These are phyloP conservation scores for Acanthisitta chloris DNA, from an alignment of 2,113 vertebrate genomes.

Conservation along the genomic window DNA sequence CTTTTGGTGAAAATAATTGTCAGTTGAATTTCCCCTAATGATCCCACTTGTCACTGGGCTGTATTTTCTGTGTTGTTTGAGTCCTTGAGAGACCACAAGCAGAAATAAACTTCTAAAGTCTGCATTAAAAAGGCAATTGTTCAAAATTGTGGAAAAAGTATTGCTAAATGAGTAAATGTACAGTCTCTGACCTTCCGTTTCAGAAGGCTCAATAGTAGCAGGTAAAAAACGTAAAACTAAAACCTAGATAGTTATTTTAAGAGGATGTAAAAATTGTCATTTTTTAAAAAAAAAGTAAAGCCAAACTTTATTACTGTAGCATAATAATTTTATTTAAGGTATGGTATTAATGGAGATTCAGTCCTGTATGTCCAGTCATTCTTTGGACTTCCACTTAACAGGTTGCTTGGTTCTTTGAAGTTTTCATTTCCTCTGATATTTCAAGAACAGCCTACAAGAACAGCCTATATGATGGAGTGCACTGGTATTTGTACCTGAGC, in stretches of 20 bases:
- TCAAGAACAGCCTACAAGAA: background rate
- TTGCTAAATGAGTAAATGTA: constrained; percentile 14
- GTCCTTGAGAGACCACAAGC: background rate
- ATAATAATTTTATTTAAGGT: background rate
- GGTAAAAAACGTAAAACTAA: background rate
- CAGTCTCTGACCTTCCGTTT: constrained; percentile 33
- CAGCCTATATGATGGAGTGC: background rate
- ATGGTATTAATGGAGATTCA: background rate
- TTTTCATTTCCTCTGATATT: background rate
- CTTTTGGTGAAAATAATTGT: constrained; percentile 65
- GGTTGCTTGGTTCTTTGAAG: background rate
- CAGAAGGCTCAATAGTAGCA: background rate
- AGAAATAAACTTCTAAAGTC: background rate
- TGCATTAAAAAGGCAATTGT: background rate
- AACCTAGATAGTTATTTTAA: background rate
- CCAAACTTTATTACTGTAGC: background rate
- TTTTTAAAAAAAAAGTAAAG: background rate
- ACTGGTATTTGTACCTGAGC: accelerated
- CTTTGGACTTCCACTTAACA: background rate
- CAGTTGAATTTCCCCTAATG: constrained; percentile 35
- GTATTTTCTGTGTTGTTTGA: constrained; percentile 33
- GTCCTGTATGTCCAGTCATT: background rate
- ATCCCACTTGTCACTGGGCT: constrained; percentile 41
- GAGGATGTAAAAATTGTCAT: background rate
- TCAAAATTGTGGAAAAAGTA: constrained; percentile 1